A percentile compares a stretch with the other conserved stretches of the same genome.
phyloP scores from a whole-genome alignment of 1,140 invertebrate genomes.

The Magallana gigas region DNA sequence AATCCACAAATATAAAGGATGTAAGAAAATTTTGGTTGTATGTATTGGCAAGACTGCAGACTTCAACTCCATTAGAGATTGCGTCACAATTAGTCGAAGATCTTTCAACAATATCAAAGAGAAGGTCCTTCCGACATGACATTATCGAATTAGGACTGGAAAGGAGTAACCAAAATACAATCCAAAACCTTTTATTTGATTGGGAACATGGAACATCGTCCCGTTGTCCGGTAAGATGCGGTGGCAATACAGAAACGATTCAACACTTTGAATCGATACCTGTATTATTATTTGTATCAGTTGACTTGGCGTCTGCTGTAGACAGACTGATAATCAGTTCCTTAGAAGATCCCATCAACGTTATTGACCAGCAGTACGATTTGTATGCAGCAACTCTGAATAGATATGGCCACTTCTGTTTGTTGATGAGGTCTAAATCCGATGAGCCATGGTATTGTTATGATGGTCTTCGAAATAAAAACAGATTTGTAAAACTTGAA shows the following conservation, averaged over 20 bases:
- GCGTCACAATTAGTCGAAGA: background rate
- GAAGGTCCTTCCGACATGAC: background rate
- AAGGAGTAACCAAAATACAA: background rate
- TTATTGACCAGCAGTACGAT: slow-evolving; percentile 6
- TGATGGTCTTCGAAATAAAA: background rate
- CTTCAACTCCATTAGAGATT: background rate
- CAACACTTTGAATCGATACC: background rate
- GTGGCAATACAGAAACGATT: background rate
- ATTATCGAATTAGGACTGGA: background rate
- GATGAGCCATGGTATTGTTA: background rate
- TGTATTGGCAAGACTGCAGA: background rate
- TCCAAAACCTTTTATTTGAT: background rate
- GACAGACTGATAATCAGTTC: background rate
- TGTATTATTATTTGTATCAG: background rate
- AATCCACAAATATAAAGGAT: background rate
- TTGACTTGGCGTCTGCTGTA: background rate
- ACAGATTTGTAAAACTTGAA: slow-evolving; percentile 6
- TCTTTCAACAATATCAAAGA: background rate
- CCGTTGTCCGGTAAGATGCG: background rate
- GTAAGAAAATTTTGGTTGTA: background rate
- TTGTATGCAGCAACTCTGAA: slow-evolving; percentile 11
- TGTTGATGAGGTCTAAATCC: background rate
- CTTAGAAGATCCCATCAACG: background rate
- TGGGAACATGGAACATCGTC: background rate
- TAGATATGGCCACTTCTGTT: background rate